phyloP scores from a whole-genome alignment of 2,888 invertebrate species.

The Nemotelus nigrinus region DNA sequence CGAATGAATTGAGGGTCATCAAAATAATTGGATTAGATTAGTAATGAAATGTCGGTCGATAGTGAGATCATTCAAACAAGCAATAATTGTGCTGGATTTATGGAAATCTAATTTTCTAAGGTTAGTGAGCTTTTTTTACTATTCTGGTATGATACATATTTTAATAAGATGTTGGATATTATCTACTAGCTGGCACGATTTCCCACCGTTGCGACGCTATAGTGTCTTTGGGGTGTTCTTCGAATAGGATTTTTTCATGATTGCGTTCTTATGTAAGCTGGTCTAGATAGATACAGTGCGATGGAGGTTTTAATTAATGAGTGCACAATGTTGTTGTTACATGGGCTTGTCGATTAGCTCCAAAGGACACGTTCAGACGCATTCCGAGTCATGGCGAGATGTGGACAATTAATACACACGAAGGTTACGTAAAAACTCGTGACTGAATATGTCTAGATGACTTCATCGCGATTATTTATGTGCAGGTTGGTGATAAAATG shows the following conservation, averaged over 20 bases:
- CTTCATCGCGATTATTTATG: too few relatives aligned
- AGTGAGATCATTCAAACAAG: slow-evolving; percentile 39
- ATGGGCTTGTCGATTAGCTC: slow-evolving; percentile 1
- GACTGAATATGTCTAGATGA: not conserved
- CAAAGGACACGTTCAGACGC: not conserved
- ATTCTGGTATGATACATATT: slow-evolving; percentile 4
- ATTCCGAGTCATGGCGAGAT: not conserved
- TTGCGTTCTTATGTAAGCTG: not conserved
- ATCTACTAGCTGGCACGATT: not conserved
- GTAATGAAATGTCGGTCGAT: not conserved
- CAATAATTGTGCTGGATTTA: slow-evolving; percentile 31
- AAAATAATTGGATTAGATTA: slow-evolving; percentile 23
- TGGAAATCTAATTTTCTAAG: slow-evolving; percentile 17
- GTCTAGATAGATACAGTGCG: not conserved
- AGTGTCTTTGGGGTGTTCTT: not conserved
- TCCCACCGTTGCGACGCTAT: not conserved
- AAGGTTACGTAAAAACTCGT: slow-evolving; percentile 15
- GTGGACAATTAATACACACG: not conserved
- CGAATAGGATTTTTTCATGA: not conserved
- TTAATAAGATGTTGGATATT: slow-evolving; percentile 13
- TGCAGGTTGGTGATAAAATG: too few relatives aligned
- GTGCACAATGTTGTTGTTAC: not conserved
- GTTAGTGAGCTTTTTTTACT: slow-evolving; percentile 18
- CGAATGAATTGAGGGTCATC: slow-evolving; percentile 34
- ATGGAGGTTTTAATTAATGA: slow-evolving; percentile 1